phyloP scores from a whole-genome alignment of 2,113 vertebrate species.

The Engystomops pustulosus region DNA sequence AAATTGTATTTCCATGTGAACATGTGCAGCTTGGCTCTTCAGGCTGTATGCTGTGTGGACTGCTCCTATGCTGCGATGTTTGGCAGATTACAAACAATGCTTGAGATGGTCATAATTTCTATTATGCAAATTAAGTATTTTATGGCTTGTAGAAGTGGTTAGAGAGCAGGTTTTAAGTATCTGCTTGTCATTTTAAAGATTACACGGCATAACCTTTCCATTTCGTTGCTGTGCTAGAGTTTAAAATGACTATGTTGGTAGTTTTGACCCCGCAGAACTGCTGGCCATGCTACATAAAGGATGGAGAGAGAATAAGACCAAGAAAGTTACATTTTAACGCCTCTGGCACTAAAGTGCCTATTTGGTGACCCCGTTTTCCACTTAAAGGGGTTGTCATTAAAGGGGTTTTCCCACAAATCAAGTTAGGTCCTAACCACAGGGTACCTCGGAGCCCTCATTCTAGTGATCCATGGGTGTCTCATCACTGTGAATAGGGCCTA shows the following conservation, averaged over 20 bases:
- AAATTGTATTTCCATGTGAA: conserved; percentile 81
- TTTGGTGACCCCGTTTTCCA: too few relatives aligned
- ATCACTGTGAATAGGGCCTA: too few relatives aligned
- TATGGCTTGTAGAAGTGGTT: background rate
- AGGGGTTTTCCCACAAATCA: too few relatives aligned
- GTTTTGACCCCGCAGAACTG: too few relatives aligned
- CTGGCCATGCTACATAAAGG: too few relatives aligned
- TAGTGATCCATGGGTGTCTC: too few relatives aligned
- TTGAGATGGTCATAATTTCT: background rate
- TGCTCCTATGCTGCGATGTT: background rate
- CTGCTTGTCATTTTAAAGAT: conserved; percentile 9
- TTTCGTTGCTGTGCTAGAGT: background rate
- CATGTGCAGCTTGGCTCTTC: conserved; percentile 60
- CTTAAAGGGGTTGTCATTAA: too few relatives aligned
- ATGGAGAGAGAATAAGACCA: too few relatives aligned
- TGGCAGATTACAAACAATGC: background rate
- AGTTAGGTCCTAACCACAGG: too few relatives aligned
- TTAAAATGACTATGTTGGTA: background rate
- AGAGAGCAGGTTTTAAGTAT: background rate
- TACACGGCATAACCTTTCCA: background rate
- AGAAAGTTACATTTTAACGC: too few relatives aligned
- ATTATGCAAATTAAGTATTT: background rate
- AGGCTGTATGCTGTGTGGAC: background rate
- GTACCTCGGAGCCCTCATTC: too few relatives aligned
- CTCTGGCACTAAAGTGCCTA: too few relatives aligned